Conservation (phyloP, 1,140 invertebrate genomes). For the Bombus soroeensis region DNA sequence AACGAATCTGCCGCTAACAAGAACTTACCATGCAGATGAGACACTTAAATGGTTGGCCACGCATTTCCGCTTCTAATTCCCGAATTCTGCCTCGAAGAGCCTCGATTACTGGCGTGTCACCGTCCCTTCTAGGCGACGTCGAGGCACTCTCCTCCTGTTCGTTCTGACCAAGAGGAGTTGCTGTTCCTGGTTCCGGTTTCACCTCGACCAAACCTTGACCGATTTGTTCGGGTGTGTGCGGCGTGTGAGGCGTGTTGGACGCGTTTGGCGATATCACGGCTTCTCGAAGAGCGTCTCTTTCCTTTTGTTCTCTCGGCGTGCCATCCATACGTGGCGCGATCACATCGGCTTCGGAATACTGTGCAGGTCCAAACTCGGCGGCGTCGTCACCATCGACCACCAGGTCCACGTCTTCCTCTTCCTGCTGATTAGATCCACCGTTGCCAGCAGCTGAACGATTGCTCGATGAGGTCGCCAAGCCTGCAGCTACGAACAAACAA, state of each 20-base stretch:
- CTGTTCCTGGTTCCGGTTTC: slow-evolving; percentile 79
- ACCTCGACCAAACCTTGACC: slow-evolving; percentile 75
- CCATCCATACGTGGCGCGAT: slow-evolving; percentile 84
- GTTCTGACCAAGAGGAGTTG: slow-evolving; percentile 70
- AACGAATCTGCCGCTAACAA: too few species aligned
- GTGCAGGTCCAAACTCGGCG: slow-evolving; percentile 90
- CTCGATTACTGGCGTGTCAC: slow-evolving; percentile 87
- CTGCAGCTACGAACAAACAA: slow-evolving; percentile 78
- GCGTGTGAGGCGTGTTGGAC: slow-evolving; percentile 68
- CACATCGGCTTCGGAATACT: slow-evolving; percentile 91
- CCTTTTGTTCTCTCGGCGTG: slow-evolving; percentile 83
- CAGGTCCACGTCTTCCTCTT: slow-evolving; percentile 93
- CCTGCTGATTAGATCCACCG: slow-evolving; percentile 81
- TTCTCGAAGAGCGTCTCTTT: slow-evolving; percentile 85
- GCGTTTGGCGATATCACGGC: slow-evolving; percentile 83
- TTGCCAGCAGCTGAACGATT: slow-evolving; percentile 78
- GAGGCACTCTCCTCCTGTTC: slow-evolving; percentile 79
- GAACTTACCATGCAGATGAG: slow-evolving; percentile 92
- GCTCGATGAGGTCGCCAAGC: slow-evolving; percentile 84
- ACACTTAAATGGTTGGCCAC: slow-evolving; percentile 88
- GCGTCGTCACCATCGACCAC: slow-evolving; percentile 90
- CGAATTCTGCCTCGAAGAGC: slow-evolving; percentile 88
- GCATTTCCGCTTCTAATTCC: slow-evolving; percentile 86
- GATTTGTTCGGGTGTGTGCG: slow-evolving; percentile 64
- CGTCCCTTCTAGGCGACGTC: slow-evolving; percentile 81